A percentile compares a stretch with the other conserved stretches of the same genome.
Conservation (phyloP, 2,888 invertebrate genomes). For the Conops quadrifasciatus region DNA sequence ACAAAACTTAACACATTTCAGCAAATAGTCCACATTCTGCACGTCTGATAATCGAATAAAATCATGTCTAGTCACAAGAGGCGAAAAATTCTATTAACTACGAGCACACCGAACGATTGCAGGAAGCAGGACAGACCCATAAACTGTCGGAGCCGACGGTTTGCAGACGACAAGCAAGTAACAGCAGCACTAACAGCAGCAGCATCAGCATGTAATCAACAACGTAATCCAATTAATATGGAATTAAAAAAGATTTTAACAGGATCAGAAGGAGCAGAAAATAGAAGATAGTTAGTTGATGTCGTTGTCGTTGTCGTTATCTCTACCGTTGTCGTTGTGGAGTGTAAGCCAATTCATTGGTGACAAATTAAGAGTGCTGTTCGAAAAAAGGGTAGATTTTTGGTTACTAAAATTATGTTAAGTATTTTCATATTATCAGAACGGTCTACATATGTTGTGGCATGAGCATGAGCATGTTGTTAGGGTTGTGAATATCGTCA, state of each 20-base stretch:
- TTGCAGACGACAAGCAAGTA: background rate
- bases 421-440: no score
- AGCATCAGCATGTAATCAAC: slow-evolving; percentile 36
- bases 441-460: no score
- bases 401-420: no score
- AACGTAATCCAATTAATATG: slow-evolving; percentile 42
- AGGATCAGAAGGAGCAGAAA: background rate
- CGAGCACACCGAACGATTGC: background rate
- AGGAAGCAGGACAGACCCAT: no score
- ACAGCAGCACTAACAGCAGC: slow-evolving; percentile 20
- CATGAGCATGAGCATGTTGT: no score
- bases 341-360: background rate
- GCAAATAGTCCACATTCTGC: slow-evolving; percentile 31
- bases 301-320: background rate
- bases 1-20: background rate
- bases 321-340: no score
- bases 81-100: slow-evolving; percentile 37
- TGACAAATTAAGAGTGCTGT: background rate
- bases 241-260: slow-evolving; percentile 37
- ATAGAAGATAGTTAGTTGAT: background rate
- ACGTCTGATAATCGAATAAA: slow-evolving; percentile 39
- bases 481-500: no score
- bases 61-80: slow-evolving; percentile 36
- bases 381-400: background rate
- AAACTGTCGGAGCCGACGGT: background rate